Base-by-base conservation (phyloP, 2,113 vertebrate species). In the Passerina amoena region DNA sequence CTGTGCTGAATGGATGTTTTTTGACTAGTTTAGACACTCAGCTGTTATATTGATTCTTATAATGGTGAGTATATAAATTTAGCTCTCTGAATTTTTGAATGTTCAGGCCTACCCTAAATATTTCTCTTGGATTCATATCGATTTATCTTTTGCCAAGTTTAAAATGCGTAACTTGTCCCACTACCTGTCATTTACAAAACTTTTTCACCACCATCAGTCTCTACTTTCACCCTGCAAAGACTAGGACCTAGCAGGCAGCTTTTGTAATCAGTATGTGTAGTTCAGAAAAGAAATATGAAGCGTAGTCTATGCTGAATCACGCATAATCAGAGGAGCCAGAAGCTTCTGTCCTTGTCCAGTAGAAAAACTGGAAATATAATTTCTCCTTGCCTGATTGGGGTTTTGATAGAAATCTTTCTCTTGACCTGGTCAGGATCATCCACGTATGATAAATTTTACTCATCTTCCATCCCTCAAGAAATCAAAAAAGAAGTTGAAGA, bases 251-350 rank as follows among this genome's bases (percentile, higher is more conserved):
- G 31, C 14, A 71, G n/a, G 16, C 5, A 63, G 38, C 5, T 31
- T 72, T 27, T 59, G 19, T 45, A 84, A 54, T 17, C 14, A 60
- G 22, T 4, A 37, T 16, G 13, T 84, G n/a, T 25, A 48, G 21
- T 35, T 90, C 24, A 71, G n/a, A 56, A 60, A 6, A 59, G 19
- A 86, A 57, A 44, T 42, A 75, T 4, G 14, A 24, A 60, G 5
- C 28, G 14, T 5, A 88, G 45, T 5, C 25, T 14, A 11, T 1
- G 1, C 6, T 61, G 24, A 80, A 57, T 53, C 23, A 63, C 0
- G 0, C 0, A 1, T 11, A 77, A 81, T 38, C 31, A 68, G 24
- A 17, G 12, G 5, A 90, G 3, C 10, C 42, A 87, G 27, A 61
- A 9, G 13, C 8, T 66, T 83, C 42, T 35, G 5, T 42, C 11